Conservation (phyloP, 2,797 vertebrate species). For the Danio tinwini region DNA sequence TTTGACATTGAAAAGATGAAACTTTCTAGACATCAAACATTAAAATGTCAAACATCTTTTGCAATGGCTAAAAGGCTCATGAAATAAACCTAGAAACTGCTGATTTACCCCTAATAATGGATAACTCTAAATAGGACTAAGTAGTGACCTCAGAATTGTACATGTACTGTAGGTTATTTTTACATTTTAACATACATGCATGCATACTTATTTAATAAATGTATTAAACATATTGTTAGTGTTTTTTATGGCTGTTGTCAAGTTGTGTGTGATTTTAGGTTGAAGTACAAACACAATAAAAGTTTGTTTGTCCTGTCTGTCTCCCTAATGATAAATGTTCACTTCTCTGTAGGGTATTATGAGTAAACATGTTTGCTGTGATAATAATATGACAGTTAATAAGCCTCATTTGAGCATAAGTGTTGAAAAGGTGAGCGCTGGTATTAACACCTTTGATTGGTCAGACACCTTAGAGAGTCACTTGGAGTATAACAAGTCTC, state of each 20-base stretch:
- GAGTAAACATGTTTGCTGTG: slow-evolving; percentile 30
- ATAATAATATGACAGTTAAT: slow-evolving; percentile 14
- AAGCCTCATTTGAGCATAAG: not conserved
- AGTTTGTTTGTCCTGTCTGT: slow-evolving; percentile 9
- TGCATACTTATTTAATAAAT: too few relatives aligned
- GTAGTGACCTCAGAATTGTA: too few relatives aligned
- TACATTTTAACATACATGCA: too few relatives aligned
- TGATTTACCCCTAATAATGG: too few relatives aligned
- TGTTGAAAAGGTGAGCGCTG: slow-evolving; percentile 21
- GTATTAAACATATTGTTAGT: too few relatives aligned
- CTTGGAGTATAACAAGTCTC: slow-evolving; percentile 38
- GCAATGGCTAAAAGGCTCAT: too few relatives aligned
- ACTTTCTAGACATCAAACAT: too few relatives aligned
- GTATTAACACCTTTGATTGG: slow-evolving; percentile 53
- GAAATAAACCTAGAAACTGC: too few relatives aligned
- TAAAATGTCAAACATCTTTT: too few relatives aligned
- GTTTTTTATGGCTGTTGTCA: not conserved
- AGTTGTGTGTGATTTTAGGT: not conserved
- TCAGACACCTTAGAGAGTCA: slow-evolving; percentile 30
- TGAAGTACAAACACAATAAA: not conserved
- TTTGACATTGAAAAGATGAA: too few relatives aligned
- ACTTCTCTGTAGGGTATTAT: not conserved
- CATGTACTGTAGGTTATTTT: too few relatives aligned
- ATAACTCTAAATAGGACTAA: too few relatives aligned
- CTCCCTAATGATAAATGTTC: not conserved